These are phyloP conservation scores for Heliconius hermathena DNA, from an alignment of 1,140 invertebrate genomes.

Conservation along the genomic window DNA sequence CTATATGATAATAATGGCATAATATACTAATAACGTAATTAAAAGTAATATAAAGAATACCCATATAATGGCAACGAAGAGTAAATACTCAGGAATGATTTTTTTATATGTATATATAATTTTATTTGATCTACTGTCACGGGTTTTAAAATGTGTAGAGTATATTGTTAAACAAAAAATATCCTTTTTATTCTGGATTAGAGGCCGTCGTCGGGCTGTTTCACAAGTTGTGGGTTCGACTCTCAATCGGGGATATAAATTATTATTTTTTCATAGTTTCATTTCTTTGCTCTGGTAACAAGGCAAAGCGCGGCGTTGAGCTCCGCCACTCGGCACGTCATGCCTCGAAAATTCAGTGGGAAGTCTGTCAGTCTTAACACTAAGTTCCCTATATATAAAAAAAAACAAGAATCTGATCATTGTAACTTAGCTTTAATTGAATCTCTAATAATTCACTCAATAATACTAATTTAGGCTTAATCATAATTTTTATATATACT, in stretches of 20 bases:
- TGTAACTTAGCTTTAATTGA: not conserved
- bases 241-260: too few species aligned
- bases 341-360: too few species aligned
- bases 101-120: not conserved
- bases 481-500: not conserved
- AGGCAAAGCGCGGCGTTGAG: too few species aligned
- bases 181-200: not conserved
- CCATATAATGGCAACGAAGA: not conserved
- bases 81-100: not conserved
- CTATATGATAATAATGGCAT: not conserved
- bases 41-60: not conserved
- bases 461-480: not conserved
- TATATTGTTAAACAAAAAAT: not conserved
- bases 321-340: too few species aligned
- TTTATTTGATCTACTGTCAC: too few species aligned
- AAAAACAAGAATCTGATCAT: not conserved
- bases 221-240: too few species aligned
- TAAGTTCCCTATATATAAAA: too few species aligned
- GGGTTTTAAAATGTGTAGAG: not conserved
- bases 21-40: not conserved
- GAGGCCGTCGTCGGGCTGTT: too few species aligned
- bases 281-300: too few species aligned
- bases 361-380: too few species aligned
- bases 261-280: too few species aligned
- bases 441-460: not conserved